Base-by-base conservation (phyloP, 1,140 invertebrate genomes). In the Drosophila micromelanica region DNA sequence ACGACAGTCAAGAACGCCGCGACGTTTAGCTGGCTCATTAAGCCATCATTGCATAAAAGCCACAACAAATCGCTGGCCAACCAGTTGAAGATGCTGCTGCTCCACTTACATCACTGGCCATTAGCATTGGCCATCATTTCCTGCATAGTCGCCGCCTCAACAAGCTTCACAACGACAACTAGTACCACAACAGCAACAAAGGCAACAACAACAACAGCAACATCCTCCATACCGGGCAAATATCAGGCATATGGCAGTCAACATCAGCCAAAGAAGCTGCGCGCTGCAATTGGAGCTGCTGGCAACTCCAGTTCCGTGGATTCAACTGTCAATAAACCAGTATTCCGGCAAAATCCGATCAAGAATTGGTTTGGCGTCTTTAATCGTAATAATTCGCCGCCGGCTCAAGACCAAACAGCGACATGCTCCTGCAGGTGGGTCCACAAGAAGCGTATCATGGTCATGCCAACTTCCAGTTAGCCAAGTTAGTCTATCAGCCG, bases 331-430 rank as follows among this genome's bases (percentile, higher is more conserved):
- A 71, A 67, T 54, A 90, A 90, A 91, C 89, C 89, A 64, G 89
- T 90, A 78, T 80, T 80, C 63, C 81, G 90, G 78, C 79, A 91
- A 68, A 91, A 91, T 91, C 90, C 90, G 71, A 91, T 91, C 87
- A 91, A 91, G 80, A 91, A 91, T 91, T 91, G 90, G 90, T 90
- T 91, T 76, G 86, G 86, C 57, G 65, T 76, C 69, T 91, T 90
- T 68, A 91, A 91, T 90, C 82, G 90, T 48, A 91, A 91, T 77
- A 89, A 91, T 78, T 80, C 90, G 74, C 85, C 82, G 54, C 60
- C 79, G 57, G 81, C 90, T 60, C 90, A 90, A 62, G 84, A 90
- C 67, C 76, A 90, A 84, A 81, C 81, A 35, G 64, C 79, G 56
- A 91, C 90, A 71, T 91, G 90, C 73, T 87, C 85, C 70, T 91